phyloP scores from a whole-genome alignment of 2,797 vertebrate species.

The Eulemur mongoz region DNA sequence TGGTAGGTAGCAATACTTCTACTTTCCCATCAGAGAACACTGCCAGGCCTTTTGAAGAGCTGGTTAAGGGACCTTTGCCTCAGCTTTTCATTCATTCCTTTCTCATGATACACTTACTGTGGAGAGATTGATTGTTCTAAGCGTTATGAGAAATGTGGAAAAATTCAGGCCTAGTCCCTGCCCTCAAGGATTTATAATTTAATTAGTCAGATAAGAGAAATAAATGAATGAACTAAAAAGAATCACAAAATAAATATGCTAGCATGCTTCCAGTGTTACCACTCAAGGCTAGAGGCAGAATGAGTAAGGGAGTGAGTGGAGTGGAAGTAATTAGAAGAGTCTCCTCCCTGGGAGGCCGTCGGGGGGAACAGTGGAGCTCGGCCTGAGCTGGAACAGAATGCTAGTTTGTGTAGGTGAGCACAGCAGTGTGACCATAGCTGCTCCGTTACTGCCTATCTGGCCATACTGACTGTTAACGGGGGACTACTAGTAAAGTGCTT shows the following conservation, averaged over 20 bases:
- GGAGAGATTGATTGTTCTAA: neutral
- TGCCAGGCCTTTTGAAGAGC: neutral
- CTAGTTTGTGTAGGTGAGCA: neutral
- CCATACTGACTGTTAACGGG: accelerated
- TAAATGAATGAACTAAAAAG: neutral
- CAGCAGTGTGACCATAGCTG: neutral
- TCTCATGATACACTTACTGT: neutral
- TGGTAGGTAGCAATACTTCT: neutral
- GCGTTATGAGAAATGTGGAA: neutral
- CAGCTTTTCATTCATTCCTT: neutral
- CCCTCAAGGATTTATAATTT: neutral
- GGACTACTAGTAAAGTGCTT: neutral
- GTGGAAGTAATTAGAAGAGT: neutral
- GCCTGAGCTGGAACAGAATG: neutral
- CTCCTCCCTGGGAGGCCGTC: neutral
- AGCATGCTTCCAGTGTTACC: neutral
- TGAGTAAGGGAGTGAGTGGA: neutral
- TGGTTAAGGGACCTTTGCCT: neutral
- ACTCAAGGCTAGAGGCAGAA: neutral
- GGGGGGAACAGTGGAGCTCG: neutral
- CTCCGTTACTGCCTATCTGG: neutral
- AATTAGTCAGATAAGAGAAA: neutral
- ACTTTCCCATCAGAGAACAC: neutral
- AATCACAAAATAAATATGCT: neutral
- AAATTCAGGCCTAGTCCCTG: neutral